Evolutionary conservation across 2,888 invertebrate genomes (phyloP).

Genomic region (Trissoscelio sp.): DNA sequence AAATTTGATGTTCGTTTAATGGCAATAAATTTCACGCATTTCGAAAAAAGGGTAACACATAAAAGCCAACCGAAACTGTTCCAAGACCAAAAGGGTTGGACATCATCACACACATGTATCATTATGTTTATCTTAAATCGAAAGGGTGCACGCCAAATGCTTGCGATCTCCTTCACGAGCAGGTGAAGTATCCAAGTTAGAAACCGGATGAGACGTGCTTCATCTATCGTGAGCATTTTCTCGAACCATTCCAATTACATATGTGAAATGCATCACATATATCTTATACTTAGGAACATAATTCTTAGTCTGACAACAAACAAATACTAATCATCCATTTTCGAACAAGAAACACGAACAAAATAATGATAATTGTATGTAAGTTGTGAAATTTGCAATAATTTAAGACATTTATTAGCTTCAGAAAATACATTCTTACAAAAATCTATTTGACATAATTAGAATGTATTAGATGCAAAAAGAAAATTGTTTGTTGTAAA

Average conservation of each 20-base stretch:
- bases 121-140: conserved; percentile 60
- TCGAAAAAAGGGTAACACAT: conserved; percentile 29
- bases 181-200: conserved; percentile 38
- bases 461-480: too few species aligned
- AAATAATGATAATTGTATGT: background rate
- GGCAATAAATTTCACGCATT: conserved; percentile 43
- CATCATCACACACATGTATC: conserved; percentile 52
- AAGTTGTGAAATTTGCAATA: too few species aligned
- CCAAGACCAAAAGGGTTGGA: conserved; percentile 44
- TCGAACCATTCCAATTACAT: conserved; percentile 42
- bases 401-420: too few species aligned
- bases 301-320: background rate
- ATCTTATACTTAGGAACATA: background rate
- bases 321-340: background rate
- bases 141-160: conserved; percentile 51
- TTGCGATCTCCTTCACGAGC: conserved; percentile 34
- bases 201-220: conserved; percentile 47
- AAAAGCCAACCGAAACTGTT: conserved; percentile 32
- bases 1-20: conserved; percentile 17
- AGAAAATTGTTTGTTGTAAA: too few species aligned
- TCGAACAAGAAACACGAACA: background rate
- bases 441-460: too few species aligned
- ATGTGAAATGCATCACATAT: background rate
- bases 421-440: too few species aligned
- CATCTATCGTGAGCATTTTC: conserved; percentile 39